Evolutionary conservation across 2,797 vertebrate genomes (phyloP).

Genomic region (Chelon auratus): DNA sequence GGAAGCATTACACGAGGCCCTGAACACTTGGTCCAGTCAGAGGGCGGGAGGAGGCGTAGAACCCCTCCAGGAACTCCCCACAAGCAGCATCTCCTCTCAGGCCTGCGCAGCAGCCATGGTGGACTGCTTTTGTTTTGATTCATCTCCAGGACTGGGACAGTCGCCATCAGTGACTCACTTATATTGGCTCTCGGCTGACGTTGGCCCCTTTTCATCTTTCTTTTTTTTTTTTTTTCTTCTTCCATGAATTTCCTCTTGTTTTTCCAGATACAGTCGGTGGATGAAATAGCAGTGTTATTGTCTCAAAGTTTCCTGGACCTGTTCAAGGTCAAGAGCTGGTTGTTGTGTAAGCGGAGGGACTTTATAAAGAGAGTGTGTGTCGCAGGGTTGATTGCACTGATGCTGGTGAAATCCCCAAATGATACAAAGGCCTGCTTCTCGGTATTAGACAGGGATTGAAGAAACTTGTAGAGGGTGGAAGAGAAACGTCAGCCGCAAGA

Average conservation of each 20-base stretch:
- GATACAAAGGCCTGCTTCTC: constrained; percentile 50
- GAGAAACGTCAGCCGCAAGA: constrained; percentile 53
- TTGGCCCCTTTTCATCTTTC: constrained; percentile 59
- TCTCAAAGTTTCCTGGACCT: constrained; percentile 83
- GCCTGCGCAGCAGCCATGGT: constrained; percentile 8
- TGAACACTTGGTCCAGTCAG: constrained; percentile 29
- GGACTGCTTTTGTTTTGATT: constrained; percentile 65
- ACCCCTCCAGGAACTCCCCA: constrained; percentile 53
- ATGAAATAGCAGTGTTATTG: constrained; percentile 74
- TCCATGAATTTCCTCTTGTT: constrained; percentile 73
- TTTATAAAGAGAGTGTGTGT: constrained; percentile 37
- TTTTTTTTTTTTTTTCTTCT: constrained; percentile 42
- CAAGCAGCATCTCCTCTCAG: constrained; percentile 39
- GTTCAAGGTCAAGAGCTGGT: constrained; percentile 63
- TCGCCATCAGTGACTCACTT: constrained; percentile 78
- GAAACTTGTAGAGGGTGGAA: constrained; percentile 39
- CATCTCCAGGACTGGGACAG: constrained; percentile 72
- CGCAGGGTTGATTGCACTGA: constrained; percentile 38
- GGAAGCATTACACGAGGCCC: constrained; percentile 75
- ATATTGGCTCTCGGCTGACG: constrained; percentile 66
- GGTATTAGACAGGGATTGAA: constrained; percentile 27
- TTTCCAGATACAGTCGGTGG: constrained; percentile 72
- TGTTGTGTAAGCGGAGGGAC: constrained; percentile 56
- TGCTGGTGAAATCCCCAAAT: constrained; percentile 64
- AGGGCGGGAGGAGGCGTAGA: constrained; percentile 39